Conservation (phyloP, 2,888 invertebrate species). For the Hydriomena furcata region DNA sequence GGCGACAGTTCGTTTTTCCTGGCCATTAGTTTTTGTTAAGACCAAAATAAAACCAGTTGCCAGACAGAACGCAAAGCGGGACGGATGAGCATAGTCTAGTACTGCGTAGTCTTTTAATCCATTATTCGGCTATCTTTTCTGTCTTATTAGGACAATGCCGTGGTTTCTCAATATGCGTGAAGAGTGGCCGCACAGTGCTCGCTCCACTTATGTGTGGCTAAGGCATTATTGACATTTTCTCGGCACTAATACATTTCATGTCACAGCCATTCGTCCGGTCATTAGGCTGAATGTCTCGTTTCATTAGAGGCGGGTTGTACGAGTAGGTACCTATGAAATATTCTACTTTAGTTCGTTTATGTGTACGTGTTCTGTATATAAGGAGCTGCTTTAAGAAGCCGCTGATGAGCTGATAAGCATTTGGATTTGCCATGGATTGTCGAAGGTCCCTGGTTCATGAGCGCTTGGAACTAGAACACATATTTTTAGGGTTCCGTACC, state of each 20-base stretch:
- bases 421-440: no score
- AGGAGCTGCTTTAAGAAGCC: no score
- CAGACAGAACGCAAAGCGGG: conserved; percentile 2
- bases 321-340: not conserved
- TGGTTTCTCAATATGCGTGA: no score
- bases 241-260: conserved; percentile 25
- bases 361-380: no score
- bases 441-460: no score
- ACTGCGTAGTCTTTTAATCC: not conserved
- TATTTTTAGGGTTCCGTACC: no score
- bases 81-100: not conserved
- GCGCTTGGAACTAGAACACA: no score
- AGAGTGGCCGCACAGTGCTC: not conserved
- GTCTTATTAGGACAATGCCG: no score
- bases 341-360: not conserved
- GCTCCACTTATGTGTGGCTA: not conserved
- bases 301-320: conserved; percentile 29
- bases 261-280: conserved; percentile 26
- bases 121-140: not conserved
- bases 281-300: conserved; percentile 40
- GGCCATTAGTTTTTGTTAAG: conserved; percentile 42
- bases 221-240: conserved; percentile 26
- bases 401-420: no score
- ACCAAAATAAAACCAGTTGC: conserved; percentile 23
- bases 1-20: conserved; percentile 17